phyloP scores from a whole-genome alignment of 2,113 vertebrate species.

The Amblyopsis rosae region DNA sequence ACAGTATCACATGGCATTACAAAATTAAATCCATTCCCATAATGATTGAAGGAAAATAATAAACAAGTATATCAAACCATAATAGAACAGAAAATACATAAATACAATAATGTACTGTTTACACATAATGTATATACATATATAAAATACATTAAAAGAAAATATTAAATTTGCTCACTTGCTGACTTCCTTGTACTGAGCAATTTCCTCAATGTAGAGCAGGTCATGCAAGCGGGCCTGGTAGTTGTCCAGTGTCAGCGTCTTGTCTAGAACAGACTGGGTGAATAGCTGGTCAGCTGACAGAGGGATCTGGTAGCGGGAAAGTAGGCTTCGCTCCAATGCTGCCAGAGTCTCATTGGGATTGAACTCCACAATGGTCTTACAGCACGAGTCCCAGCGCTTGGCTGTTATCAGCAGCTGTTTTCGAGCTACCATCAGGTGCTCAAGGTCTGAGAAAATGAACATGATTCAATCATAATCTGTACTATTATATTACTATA shows the following conservation, averaged over 20 bases:
- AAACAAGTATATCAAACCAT: background rate
- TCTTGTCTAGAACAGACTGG: slow-evolving; percentile 97
- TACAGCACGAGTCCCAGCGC: slow-evolving; percentile 96
- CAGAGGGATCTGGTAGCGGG: slow-evolving; percentile 96
- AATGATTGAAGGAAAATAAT: no score
- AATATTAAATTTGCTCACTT: slow-evolving; percentile 82
- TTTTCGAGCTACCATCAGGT: slow-evolving; percentile 93
- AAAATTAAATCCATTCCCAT: background rate
- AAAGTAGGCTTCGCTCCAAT: slow-evolving; percentile 93
- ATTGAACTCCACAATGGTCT: slow-evolving; percentile 93
- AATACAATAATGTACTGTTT: background rate
- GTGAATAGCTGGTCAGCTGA: slow-evolving; percentile 99
- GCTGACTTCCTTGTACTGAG: slow-evolving; percentile 99
- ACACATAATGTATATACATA: background rate
- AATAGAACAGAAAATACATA: background rate
- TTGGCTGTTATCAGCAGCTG: slow-evolving; percentile 94
- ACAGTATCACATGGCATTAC: slow-evolving; percentile 6
- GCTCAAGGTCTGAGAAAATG: slow-evolving; percentile 86
- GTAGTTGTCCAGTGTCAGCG: slow-evolving; percentile 94
- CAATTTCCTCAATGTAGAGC: slow-evolving; percentile 98
- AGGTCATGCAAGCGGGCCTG: slow-evolving; percentile 95
- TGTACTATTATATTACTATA: no score
- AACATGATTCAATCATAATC: background rate
- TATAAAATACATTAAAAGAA: background rate
- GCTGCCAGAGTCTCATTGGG: slow-evolving; percentile 93